Evolutionary conservation across 1,140 invertebrate genomes (phyloP).

Genomic region (Hermetia illucens): DNA sequence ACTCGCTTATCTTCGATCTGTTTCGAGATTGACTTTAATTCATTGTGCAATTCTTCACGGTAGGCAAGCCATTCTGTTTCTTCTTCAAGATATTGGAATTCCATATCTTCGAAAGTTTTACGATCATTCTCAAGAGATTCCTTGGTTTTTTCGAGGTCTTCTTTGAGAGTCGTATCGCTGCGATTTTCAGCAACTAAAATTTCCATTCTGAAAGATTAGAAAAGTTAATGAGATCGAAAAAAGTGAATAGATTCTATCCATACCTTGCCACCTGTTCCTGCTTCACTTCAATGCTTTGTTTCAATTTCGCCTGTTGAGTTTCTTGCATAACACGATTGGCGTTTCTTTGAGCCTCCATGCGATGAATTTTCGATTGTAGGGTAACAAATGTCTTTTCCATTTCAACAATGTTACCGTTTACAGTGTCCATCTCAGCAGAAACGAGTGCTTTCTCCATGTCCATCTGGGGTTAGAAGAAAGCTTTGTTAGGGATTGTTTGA

Average conservation of each 20-base stretch:
- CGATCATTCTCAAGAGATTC: constrained; percentile 55
- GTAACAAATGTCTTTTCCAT: constrained; percentile 51
- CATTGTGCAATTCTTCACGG: constrained; percentile 67
- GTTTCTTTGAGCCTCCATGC: constrained; percentile 26
- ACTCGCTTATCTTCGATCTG: constrained; percentile 47
- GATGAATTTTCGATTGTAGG: constrained; percentile 22
- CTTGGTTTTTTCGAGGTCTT: constrained; percentile 42
- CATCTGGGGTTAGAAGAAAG: constrained; percentile 43
- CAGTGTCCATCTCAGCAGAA: constrained; percentile 63
- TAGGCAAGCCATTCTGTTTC: constrained; percentile 69
- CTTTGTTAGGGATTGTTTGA: constrained; percentile 1
- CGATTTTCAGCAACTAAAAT: constrained; percentile 36
- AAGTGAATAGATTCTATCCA: constrained; percentile 5
- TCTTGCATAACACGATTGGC: constrained; percentile 29
- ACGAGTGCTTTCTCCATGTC: constrained; percentile 72
- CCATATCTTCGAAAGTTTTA: constrained; percentile 80
- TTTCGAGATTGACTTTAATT: constrained; percentile 48
- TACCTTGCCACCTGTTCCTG: constrained; percentile 26
- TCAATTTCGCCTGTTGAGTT: constrained; percentile 28
- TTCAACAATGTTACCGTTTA: constrained; percentile 61
- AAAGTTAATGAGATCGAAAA: too few species aligned
- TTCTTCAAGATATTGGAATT: constrained; percentile 87
- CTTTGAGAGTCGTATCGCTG: constrained; percentile 37
- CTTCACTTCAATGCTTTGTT: constrained; percentile 29
- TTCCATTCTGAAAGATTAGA: constrained; percentile 32